phyloP scores from a whole-genome alignment of 2,888 invertebrate genomes.

The Drosophila antonietae region DNA sequence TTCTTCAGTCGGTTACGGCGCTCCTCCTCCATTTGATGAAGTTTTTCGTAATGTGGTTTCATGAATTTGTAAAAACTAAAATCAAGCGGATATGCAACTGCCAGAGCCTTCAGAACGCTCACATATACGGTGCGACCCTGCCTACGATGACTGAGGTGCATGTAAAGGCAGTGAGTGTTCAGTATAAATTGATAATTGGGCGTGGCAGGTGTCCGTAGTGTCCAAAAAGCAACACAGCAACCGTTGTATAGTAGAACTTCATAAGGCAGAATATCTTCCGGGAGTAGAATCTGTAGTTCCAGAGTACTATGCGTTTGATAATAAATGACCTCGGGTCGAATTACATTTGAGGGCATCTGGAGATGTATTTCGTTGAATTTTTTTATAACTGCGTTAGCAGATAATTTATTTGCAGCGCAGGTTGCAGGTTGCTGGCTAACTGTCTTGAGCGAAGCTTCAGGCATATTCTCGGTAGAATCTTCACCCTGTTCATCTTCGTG shows the following conservation, averaged over 20 bases:
- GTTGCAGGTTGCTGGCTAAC: no score
- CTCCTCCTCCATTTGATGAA: conserved; percentile 18
- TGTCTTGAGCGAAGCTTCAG: neutral
- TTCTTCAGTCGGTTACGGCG: conserved; percentile 5
- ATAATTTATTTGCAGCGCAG: neutral
- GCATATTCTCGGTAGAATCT: neutral
- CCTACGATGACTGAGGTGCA: conserved; percentile 20
- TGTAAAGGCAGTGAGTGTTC: conserved; percentile 22
- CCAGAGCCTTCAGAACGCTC: conserved; percentile 36
- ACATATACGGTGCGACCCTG: conserved; percentile 59
- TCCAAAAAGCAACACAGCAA: conserved; percentile 35
- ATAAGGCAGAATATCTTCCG: conserved; percentile 41
- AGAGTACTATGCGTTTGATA: conserved; percentile 55
- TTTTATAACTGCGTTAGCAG: neutral
- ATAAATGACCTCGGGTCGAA: conserved; percentile 49
- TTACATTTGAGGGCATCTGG: conserved; percentile 9
- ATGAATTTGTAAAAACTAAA: conserved; percentile 50
- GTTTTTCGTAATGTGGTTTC: conserved; percentile 52
- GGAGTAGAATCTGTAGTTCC: conserved; percentile 53
- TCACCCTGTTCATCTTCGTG: neutral
- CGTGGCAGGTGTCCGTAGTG: neutral
- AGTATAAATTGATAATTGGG: conserved; percentile 40
- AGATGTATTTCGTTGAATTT: neutral
- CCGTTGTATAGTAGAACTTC: conserved; percentile 20
- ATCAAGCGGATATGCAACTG: conserved; percentile 45